Evolutionary conservation across 2,113 vertebrate genomes (phyloP), one percentile per base, ranked within the genome.

Genomic region (Zootoca vivipara): DNA sequence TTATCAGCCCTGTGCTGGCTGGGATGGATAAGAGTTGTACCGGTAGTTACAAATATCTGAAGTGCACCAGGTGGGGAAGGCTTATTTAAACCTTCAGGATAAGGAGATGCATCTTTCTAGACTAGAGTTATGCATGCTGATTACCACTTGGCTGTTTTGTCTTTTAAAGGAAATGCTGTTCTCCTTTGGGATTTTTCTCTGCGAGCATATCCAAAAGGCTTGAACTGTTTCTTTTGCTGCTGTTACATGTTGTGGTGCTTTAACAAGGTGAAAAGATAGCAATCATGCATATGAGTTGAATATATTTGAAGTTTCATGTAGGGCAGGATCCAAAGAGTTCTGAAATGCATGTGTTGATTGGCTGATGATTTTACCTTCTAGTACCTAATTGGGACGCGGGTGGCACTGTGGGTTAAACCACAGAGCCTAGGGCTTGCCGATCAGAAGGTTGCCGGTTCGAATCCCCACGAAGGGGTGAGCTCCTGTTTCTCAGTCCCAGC

Each of bases 161-260:
- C 42, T 52, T 30, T 42, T 26, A 20, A 16, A 86, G 35, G 75
- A 73, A 83, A 38, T 5, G 16, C 35, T n/a, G 35, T 58, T 1
- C 30, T 81, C 46, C 35, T 0, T 0, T 91, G 7, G 80, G 91
- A 89, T 89, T 90, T 30, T 82, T 81, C 85, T 88, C 20, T 69
- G 15, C 7, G 89, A 28, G 72, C 82, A 92, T 69, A 74, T 87
- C 46, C 67, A 78, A 46, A 87, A 70, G 38, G 89, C 90, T 22
- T 73, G 77, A 93, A 92, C 90, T 74, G 89, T 90, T 87, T 82
- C n/a, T 5, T 26, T 83, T 87, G 33, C 28, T 56, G 18, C 2
- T 46, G 42, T 80, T 92, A 86, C 81, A 89, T 91, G 3, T 78
- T 87, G 12, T 88, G 24, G 30, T 86, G 28, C 85, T 94, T 74